Evolutionary conservation across 2,797 vertebrate genomes (phyloP).

Genomic region (Fistularia tabacaria): DNA sequence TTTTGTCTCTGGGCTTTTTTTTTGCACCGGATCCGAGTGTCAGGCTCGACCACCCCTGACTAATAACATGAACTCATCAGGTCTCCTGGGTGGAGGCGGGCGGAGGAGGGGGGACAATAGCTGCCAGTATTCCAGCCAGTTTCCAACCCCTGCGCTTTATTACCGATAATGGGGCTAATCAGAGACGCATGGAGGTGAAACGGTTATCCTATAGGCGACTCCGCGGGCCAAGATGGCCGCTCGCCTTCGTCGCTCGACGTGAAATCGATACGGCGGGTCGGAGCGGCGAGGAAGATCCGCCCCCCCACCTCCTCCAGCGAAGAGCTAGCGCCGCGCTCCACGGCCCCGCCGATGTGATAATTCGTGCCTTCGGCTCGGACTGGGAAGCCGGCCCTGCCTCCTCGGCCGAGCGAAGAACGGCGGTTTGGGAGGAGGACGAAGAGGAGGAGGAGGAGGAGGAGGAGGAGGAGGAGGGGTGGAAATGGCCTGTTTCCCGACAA

Average conservation of each 20-base stretch:
- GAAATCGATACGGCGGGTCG: conserved; percentile 22
- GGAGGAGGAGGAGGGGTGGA: conserved; percentile 61
- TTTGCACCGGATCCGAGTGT: conserved; percentile 26
- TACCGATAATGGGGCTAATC: conserved; percentile 63
- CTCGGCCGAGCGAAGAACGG: conserved; percentile 39
- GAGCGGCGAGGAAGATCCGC: background rate
- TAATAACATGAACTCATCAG: conserved; percentile 62
- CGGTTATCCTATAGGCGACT: conserved; percentile 30
- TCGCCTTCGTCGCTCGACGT: conserved; percentile 36
- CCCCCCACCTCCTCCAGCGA: no score
- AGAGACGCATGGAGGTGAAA: conserved; percentile 53
- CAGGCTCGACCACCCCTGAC: conserved; percentile 40
- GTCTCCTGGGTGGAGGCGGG: conserved; percentile 43
- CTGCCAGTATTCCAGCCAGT: conserved; percentile 49
- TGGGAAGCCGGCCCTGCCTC: conserved; percentile 26
- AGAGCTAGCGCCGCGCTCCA: no score
- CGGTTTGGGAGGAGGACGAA: conserved; percentile 43
- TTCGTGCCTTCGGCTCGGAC: conserved; percentile 63
- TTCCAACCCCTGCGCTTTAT: conserved; percentile 58
- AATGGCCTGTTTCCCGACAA: conserved; percentile 74
- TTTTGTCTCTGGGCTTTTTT: conserved; percentile 28
- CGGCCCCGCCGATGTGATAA: conserved; percentile 73
- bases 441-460: no score
- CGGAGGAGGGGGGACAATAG: conserved; percentile 31
- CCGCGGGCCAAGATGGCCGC: no score